These are phyloP conservation scores for Clivina fossor DNA, from an alignment of 2,888 invertebrate species.

Conservation along the genomic window DNA sequence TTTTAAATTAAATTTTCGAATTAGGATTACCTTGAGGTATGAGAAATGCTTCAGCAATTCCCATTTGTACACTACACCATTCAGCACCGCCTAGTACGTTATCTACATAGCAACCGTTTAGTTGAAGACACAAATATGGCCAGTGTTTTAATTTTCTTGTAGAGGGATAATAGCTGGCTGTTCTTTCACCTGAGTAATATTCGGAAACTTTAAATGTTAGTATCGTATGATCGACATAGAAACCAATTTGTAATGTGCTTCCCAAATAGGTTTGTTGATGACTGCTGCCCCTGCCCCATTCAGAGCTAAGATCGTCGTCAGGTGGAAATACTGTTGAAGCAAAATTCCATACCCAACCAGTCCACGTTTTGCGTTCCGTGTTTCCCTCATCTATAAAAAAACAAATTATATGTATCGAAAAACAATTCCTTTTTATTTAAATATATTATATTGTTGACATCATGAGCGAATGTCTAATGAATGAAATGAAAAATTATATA, in stretches of 20 bases:
- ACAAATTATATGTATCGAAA: neutral
- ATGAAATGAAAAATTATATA: too few relatives aligned
- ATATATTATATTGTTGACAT: too few relatives aligned
- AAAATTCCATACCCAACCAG: constrained; percentile 71
- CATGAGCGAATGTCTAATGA: too few relatives aligned
- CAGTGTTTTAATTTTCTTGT: constrained; percentile 64
- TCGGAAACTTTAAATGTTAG: constrained; percentile 70
- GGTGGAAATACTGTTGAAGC: constrained; percentile 63
- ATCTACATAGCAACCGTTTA: constrained; percentile 67
- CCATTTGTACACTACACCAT: constrained; percentile 70
- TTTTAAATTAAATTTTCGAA: too few relatives aligned
- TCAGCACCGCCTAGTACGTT: constrained; percentile 63
- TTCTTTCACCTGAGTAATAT: constrained; percentile 46
- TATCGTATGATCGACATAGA: constrained; percentile 70
- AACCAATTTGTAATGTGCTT: constrained; percentile 67
- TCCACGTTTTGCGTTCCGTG: constrained; percentile 55
- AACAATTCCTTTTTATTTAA: neutral
- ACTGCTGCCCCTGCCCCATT: constrained; percentile 48
- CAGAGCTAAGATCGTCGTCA: constrained; percentile 54
- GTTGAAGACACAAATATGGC: constrained; percentile 63
- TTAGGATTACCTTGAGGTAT: constrained; percentile 67
- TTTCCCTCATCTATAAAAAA: constrained; percentile 44
- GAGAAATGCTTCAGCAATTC: constrained; percentile 64
- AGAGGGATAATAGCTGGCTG: constrained; percentile 52
- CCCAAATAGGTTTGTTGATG: constrained; percentile 54